Evolutionary conservation across 2,888 invertebrate species (phyloP), one percentile per base, ranked within the genome.

Genomic region (Polyommatus iphigenia): DNA sequence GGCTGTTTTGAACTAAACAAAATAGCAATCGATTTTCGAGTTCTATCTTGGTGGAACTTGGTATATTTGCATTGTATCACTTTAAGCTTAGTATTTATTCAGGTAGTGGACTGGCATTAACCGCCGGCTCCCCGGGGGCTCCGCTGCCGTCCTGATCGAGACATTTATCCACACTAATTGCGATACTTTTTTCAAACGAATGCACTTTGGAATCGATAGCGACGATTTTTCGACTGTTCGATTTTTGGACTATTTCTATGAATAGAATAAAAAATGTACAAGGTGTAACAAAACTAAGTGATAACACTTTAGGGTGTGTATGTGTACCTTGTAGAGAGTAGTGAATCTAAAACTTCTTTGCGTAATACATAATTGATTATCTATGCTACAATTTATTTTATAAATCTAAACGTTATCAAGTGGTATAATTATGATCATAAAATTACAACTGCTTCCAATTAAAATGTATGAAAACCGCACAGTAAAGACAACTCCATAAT

Each of bases 111-210:
- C 5, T 73, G 73, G 50, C 75, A 75, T 50, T 75, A 75, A 50
- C 46, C 18, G 50, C 24, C 7, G 15, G 24, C 7, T 54, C 75
- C 29, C 54, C 24, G 5, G 75, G 75, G 75, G 29, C 73, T 67
- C 29, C 41, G 75, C 20, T 18, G 54, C 75, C 24, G 29, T 4
- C 24, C 75, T 50, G 75, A 82, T 82, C 82, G 75, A 77, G 81
- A 81, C 82, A 83, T 82, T 84, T 84, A 82, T 83, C 83, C 82
- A 80, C 79, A 76, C 81, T 81, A 78, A 78, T 78, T 79, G 79
- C 78, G 32, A 46, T 59, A 73, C 50, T 75, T 62, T 73, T 73
- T 73, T 73, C 75, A 54, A 75, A 75, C 50, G 75, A 46, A 72
- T 41, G 20, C 18, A 5, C 4, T 2, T 29, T 15, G 29, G 29